phyloP scores from a whole-genome alignment of 1,140 invertebrate genomes.

The Drosophila navojoa region DNA sequence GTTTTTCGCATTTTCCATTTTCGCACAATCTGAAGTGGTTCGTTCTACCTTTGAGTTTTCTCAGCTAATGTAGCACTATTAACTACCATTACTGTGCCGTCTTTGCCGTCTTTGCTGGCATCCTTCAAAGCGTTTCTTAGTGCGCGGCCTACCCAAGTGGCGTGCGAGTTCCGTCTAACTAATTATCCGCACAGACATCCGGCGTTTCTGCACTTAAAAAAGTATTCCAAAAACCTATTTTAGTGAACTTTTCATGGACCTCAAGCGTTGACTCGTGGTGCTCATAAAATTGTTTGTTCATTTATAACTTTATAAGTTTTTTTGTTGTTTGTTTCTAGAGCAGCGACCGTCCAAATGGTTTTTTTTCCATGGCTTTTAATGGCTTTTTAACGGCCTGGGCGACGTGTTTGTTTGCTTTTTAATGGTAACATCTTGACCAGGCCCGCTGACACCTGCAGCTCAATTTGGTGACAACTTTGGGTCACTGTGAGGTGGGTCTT shows the following conservation, averaged over 20 bases:
- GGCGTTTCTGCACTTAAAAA: constrained; percentile 33
- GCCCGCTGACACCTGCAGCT: constrained; percentile 54
- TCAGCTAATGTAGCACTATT: neutral
- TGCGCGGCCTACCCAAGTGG: constrained; percentile 1
- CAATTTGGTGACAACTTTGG: constrained; percentile 62
- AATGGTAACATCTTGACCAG: constrained; percentile 63
- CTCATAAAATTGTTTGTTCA: constrained; percentile 54
- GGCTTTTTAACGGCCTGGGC: constrained; percentile 62
- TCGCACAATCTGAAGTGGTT: neutral
- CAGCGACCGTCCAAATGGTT: constrained; percentile 33
- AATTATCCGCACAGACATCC: constrained; percentile 57
- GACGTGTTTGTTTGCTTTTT: constrained; percentile 55
- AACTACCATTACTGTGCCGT: neutral
- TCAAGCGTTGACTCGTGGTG: constrained; percentile 65
- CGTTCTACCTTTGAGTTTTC: neutral
- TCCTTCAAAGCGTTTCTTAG: neutral
- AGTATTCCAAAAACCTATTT: constrained; percentile 35
- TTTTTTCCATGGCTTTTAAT: constrained; percentile 53
- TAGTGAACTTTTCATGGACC: constrained; percentile 54
- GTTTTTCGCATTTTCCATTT: no score
- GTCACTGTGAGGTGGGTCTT: constrained; percentile 5
- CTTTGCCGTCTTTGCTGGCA: neutral
- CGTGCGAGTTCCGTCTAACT: constrained; percentile 29
- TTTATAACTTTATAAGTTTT: constrained; percentile 59
- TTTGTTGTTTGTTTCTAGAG: constrained; percentile 32